These are phyloP conservation scores for Grus americana DNA, from an alignment of 2,113 vertebrate genomes.

Conservation along the genomic window DNA sequence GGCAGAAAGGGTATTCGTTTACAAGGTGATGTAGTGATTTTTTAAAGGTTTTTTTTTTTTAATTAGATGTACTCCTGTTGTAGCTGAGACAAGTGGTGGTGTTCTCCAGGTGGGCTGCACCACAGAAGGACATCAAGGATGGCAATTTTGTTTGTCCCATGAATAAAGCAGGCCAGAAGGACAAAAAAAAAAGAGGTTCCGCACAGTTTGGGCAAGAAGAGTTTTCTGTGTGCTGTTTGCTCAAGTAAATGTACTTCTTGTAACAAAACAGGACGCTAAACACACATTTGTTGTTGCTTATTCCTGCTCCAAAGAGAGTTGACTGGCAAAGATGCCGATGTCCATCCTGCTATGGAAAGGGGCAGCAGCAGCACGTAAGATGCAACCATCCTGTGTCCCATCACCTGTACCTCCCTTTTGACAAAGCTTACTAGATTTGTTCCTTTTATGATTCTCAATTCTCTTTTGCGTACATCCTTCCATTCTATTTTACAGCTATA, in stretches of 20 bases:
- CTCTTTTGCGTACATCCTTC: rapidly evolving
- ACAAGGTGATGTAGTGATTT: not conserved
- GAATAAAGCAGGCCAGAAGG: not conserved
- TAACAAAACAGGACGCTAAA: not conserved
- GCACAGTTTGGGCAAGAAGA: not conserved
- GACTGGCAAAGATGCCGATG: not conserved
- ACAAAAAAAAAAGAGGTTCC: no score
- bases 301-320: not conserved
- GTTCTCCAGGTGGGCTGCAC: not conserved
- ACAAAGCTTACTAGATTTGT: not conserved
- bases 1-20: not conserved
- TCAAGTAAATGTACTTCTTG: not conserved
- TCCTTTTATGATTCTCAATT: not conserved
- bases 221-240: not conserved
- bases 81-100: not conserved
- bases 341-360: rapidly evolving
- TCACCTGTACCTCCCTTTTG: not conserved
- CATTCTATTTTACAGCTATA: not conserved
- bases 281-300: not conserved
- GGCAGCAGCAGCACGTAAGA: not conserved
- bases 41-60: not conserved
- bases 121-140: not conserved
- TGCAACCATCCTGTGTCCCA: no score
- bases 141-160: not conserved
- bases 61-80: not conserved